Evolutionary conservation across 2,113 vertebrate species (phyloP).

Genomic region (Chrysemys picta): DNA sequence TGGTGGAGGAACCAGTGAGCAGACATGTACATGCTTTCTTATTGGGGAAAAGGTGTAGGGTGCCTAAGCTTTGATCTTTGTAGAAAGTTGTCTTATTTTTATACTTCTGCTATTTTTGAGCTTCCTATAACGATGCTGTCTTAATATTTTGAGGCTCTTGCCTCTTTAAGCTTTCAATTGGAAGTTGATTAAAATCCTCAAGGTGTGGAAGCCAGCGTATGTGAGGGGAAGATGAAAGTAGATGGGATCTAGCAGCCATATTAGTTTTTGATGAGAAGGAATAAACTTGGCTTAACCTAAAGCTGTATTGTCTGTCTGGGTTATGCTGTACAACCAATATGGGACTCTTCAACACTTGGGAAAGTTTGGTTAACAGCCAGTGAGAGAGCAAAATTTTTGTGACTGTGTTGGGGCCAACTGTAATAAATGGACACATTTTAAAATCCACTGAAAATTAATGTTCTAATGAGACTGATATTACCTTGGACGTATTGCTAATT

Average conservation of each 20-base stretch:
- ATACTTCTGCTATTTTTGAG: constrained; percentile 5
- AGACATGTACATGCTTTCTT: background rate
- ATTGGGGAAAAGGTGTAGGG: constrained; percentile 24
- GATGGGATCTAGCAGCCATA: background rate
- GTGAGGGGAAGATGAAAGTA: constrained; percentile 22
- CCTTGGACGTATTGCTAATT: background rate
- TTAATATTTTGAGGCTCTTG: constrained; percentile 19
- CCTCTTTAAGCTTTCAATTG: background rate
- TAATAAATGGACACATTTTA: background rate
- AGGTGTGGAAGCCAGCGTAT: background rate
- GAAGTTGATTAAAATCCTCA: constrained; percentile 54
- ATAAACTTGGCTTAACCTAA: background rate
- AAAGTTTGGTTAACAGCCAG: background rate
- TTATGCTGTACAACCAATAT: background rate
- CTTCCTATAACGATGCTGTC: constrained; percentile 15
- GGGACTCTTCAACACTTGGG: background rate
- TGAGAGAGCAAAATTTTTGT: background rate
- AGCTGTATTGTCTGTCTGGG: background rate
- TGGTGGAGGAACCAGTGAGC: background rate
- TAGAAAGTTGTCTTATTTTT: constrained; percentile 59
- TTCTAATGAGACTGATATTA: background rate
- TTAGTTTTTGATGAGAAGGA: background rate
- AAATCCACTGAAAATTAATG: background rate
- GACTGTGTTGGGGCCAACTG: background rate
- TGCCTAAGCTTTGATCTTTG: constrained; percentile 31